A percentile compares a stretch with the other conserved stretches of the same genome.
Conservation (phyloP, 2,113 vertebrate genomes). For the Sinocyclocheilus anophthalmus region DNA sequence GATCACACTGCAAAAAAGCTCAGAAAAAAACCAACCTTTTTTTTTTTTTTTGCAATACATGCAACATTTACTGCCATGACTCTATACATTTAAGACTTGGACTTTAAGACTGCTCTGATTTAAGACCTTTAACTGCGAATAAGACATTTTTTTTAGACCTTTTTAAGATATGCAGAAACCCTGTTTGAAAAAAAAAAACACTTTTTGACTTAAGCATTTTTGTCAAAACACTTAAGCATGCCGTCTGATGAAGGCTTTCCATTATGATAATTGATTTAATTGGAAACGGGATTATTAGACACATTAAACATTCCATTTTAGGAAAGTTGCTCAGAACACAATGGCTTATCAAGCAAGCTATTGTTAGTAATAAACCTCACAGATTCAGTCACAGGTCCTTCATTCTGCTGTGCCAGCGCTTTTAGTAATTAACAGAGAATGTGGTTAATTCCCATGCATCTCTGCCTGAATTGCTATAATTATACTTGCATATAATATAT, state of each 20-base stretch:
- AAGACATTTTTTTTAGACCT: too few species aligned
- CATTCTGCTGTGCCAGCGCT: constrained; percentile 39
- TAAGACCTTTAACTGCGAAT: too few species aligned
- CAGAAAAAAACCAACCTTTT: too few species aligned
- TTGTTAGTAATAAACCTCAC: background rate
- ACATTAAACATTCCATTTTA: constrained; percentile 33
- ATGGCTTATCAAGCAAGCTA: background rate
- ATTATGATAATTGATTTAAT: background rate
- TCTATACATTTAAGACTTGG: too few species aligned
- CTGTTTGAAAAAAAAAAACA: background rate
- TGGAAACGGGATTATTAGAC: background rate
- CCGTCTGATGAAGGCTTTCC: background rate
- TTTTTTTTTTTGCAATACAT: background rate
- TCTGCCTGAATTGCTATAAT: constrained; percentile 21
- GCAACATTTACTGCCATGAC: background rate
- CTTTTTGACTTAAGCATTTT: background rate
- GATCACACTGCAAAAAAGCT: too few species aligned
- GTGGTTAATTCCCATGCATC: constrained; percentile 1
- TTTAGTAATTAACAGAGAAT: constrained; percentile 33
- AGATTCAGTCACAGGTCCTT: background rate
- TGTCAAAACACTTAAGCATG: background rate
- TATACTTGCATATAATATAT: too few species aligned
- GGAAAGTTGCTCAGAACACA: background rate
- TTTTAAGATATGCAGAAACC: too few species aligned
- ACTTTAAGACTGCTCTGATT: too few species aligned